A percentile compares a stretch with the other conserved stretches of the same genome.
These are phyloP conservation scores for Rhodeus uyekii DNA, from an alignment of 2,797 vertebrate genomes.

Conservation along the genomic window DNA sequence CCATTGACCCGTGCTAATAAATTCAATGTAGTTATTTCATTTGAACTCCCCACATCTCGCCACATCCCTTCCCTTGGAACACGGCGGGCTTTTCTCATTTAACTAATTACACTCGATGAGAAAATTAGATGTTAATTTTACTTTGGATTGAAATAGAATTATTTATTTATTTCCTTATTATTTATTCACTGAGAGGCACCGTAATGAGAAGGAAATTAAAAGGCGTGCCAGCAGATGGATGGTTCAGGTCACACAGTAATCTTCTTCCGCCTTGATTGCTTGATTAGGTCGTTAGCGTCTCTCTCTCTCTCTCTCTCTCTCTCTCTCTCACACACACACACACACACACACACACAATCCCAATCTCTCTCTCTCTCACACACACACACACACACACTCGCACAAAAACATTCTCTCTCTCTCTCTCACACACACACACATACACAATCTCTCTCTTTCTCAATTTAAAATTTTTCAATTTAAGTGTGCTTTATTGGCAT, in stretches of 20 bases:
- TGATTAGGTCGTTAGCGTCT: conserved; percentile 99
- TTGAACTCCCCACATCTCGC: conserved; percentile 77
- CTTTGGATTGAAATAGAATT: conserved; percentile 76
- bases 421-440: conserved; percentile 62
- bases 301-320: conserved; percentile 56
- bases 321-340: neutral
- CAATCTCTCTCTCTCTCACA: conserved; percentile 62
- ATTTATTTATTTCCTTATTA: conserved; percentile 74
- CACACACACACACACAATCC: conserved; percentile 60
- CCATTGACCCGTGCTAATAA: conserved; percentile 99
- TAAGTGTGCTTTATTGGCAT: too few species aligned
- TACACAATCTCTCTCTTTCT: conserved; percentile 49
- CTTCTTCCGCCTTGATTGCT: conserved; percentile 94
- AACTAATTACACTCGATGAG: conserved; percentile 97
- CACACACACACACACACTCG: conserved; percentile 3
- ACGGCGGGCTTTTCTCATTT: conserved; percentile 88
- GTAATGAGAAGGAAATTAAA: conserved; percentile 92
- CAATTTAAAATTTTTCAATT: too few species aligned
- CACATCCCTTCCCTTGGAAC: conserved; percentile 70
- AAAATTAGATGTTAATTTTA: conserved; percentile 98
- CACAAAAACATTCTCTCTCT: neutral
- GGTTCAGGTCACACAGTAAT: conserved; percentile 95
- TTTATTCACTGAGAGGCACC: conserved; percentile 71
- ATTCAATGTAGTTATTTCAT: conserved; percentile 93
- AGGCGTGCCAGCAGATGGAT: conserved; percentile 93